These are phyloP conservation scores for Catalaphyllia jardinei DNA, from an alignment of 64 coral and sea anemone species.

Conservation along the genomic window DNA sequence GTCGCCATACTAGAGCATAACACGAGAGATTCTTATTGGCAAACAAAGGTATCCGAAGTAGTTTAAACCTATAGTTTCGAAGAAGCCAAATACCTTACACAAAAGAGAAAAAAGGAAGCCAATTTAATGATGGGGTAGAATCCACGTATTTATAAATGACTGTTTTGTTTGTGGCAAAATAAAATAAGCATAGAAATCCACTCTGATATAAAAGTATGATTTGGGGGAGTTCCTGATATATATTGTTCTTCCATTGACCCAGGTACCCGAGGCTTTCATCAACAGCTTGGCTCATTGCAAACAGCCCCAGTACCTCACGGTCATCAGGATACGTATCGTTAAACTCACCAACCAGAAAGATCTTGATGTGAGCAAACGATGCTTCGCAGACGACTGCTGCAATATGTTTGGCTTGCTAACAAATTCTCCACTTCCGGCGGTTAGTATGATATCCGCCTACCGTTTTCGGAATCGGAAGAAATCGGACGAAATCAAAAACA, in stretches of 20 bases:
- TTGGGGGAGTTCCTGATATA: too few species aligned
- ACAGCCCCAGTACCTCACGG: conserved; percentile 22
- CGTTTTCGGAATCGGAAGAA: too few species aligned
- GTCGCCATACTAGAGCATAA: too few species aligned
- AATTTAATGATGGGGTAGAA: too few species aligned
- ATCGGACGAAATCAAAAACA: too few species aligned
- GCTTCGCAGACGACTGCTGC: not conserved
- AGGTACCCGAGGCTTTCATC: conserved; percentile 42
- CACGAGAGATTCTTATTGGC: too few species aligned
- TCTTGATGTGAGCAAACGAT: not conserved
- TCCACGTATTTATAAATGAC: too few species aligned
- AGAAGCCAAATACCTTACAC: too few species aligned
- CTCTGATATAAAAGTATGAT: not conserved
- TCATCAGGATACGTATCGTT: conserved; percentile 2
- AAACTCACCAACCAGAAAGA: not conserved
- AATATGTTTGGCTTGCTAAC: conserved; percentile 37
- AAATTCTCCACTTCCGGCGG: conserved; percentile 25
- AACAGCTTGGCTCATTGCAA: conserved; percentile 25
- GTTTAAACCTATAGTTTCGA: too few species aligned
- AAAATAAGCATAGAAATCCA: not conserved
- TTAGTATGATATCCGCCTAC: not conserved
- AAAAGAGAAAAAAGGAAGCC: too few species aligned
- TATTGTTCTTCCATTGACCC: not conserved
- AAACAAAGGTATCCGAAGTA: too few species aligned
- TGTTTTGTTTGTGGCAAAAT: too few species aligned